phyloP scores from a whole-genome alignment of 2,888 invertebrate genomes.

The Conops quadrifasciatus region DNA sequence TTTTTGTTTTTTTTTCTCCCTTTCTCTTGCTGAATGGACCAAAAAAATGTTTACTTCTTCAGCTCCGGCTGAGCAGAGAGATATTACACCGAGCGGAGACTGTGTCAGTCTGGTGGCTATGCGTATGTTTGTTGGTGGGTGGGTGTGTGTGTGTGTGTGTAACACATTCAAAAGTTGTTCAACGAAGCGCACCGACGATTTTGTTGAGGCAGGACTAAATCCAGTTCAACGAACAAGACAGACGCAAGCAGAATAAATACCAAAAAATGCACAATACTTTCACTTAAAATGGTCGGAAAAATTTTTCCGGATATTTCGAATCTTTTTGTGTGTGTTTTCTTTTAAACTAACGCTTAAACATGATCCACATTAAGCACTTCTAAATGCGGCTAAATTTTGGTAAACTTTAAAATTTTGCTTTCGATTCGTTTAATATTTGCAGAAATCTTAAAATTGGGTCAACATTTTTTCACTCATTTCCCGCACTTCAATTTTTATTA shows the following conservation, averaged over 20 bases:
- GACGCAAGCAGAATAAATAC: background rate
- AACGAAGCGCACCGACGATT: background rate
- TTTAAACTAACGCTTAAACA: too few relatives aligned
- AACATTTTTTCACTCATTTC: too few relatives aligned
- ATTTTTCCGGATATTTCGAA: background rate
- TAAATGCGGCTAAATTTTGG: background rate
- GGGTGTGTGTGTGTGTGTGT: slow-evolving; percentile 10
- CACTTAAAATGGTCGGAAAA: background rate
- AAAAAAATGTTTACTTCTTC: background rate
- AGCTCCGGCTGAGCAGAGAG: background rate
- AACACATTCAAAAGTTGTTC: slow-evolving; percentile 4
- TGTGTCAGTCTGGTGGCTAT: background rate
- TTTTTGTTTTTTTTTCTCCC: background rate
- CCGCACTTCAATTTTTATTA: too few relatives aligned
- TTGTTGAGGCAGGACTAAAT: slow-evolving; percentile 4
- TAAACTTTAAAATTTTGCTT: too few relatives aligned
- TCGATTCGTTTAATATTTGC: too few relatives aligned
- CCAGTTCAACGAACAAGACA: background rate
- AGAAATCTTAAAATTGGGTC: too few relatives aligned
- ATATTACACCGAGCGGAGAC: too few relatives aligned
- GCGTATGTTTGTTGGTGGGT: background rate
- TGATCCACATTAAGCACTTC: background rate
- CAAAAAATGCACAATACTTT: slow-evolving; percentile 1
- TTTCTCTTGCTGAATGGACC: background rate
- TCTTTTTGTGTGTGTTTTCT: background rate